Conservation (phyloP, 2,113 vertebrate genomes). For the Datnioides undecimradiatus region DNA sequence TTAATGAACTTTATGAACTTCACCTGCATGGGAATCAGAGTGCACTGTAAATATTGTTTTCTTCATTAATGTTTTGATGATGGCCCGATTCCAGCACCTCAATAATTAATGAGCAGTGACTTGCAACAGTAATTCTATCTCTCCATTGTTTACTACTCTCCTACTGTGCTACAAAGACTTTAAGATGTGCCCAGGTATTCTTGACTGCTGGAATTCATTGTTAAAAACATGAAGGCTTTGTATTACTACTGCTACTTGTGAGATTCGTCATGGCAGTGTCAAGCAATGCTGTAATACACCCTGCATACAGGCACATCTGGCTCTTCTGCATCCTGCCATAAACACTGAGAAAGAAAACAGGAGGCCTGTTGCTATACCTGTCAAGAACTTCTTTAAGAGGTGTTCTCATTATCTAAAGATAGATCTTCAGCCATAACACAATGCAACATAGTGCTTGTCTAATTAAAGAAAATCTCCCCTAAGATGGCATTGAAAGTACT, state of each 20-base stretch:
- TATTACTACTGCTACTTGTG: not conserved
- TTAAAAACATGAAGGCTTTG: constrained; percentile 5
- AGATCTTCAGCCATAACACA: not conserved
- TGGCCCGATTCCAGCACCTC: not conserved
- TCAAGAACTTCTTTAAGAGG: not conserved
- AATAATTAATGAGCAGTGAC: not conserved
- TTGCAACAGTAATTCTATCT: not conserved
- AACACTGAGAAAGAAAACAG: not conserved
- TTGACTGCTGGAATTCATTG: constrained; percentile 1
- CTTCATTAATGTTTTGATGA: not conserved
- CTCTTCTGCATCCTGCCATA: not conserved
- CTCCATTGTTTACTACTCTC: not conserved
- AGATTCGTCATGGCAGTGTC: constrained; percentile 1
- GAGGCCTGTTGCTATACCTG: not conserved
- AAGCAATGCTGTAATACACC: not conserved
- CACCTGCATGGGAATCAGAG: not conserved
- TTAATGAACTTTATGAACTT: not conserved
- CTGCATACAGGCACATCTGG: constrained; percentile 18
- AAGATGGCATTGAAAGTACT: not conserved
- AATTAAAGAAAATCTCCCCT: not conserved
- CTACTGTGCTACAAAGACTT: not conserved
- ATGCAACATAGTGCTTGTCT: not conserved
- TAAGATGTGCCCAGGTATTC: not conserved
- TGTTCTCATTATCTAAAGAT: constrained; percentile 12
- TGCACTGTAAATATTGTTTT: not conserved